A percentile compares a stretch with the other conserved stretches of the same genome.
These are phyloP conservation scores for Atrichornis clamosus DNA, from an alignment of 2,113 vertebrate species.

Conservation along the genomic window DNA sequence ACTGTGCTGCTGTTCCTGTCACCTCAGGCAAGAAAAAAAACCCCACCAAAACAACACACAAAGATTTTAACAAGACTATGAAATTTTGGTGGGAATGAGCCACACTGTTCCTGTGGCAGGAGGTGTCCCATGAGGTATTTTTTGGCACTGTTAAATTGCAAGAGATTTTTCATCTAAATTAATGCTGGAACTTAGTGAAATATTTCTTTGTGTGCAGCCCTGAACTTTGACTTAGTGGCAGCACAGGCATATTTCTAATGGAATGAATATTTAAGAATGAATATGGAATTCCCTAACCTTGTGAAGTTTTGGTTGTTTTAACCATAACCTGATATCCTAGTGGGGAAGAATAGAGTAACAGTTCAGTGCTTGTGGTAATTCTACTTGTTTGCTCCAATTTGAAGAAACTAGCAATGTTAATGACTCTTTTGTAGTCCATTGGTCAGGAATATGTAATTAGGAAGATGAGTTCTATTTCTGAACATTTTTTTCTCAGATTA, in stretches of 20 bases:
- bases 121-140: background rate
- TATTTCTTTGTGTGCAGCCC: background rate
- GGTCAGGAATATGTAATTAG: background rate
- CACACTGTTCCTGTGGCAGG: background rate
- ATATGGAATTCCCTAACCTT: background rate
- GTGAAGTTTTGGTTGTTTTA: background rate
- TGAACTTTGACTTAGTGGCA: background rate
- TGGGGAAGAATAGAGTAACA: background rate
- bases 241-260: background rate
- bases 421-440: background rate
- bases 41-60: background rate
- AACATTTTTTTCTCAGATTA: background rate
- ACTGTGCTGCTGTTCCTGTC: background rate
- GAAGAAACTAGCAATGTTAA: background rate
- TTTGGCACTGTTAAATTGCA: background rate
- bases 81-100: background rate
- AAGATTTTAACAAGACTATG: background rate
- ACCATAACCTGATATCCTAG: background rate
- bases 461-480: background rate
- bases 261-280: background rate
- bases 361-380: background rate
- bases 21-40: background rate
- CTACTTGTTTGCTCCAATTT: background rate
- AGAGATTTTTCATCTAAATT: background rate
- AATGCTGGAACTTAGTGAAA: background rate